Conservation (phyloP, 1,140 invertebrate genomes). For the Drosophila parabipectinata region DNA sequence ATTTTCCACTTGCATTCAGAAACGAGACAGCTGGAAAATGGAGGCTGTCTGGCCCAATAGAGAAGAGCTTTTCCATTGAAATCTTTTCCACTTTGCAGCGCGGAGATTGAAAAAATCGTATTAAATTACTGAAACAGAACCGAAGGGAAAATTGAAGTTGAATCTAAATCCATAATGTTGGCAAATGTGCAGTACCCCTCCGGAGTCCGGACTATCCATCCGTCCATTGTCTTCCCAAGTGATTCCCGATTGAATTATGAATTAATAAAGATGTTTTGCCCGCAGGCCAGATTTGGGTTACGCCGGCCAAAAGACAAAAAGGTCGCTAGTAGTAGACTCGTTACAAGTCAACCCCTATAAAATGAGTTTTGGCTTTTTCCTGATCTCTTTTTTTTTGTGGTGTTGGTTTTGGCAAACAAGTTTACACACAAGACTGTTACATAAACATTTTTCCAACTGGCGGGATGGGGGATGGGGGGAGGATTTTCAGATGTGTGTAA, state of each 20-base stretch:
- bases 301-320: conserved; percentile 38
- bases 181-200: conserved; percentile 22
- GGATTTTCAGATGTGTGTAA: conserved; percentile 53
- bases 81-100: conserved; percentile 19
- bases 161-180: conserved; percentile 55
- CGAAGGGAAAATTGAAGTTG: conserved; percentile 68
- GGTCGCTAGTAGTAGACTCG: neutral
- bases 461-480: too few relatives aligned
- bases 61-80: conserved; percentile 40
- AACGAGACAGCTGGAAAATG: conserved; percentile 37
- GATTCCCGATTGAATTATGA: conserved; percentile 77
- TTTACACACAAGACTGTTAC: conserved; percentile 45
- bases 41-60: conserved; percentile 28
- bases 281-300: conserved; percentile 82
- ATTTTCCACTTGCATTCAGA: conserved; percentile 59
- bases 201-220: neutral
- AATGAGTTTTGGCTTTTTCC: conserved; percentile 52
- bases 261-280: conserved; percentile 81
- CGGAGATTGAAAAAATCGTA: conserved; percentile 77
- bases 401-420: conserved; percentile 67
- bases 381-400: conserved; percentile 54
- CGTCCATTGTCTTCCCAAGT: conserved; percentile 36
- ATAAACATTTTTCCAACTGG: conserved; percentile 35
- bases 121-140: conserved; percentile 67
- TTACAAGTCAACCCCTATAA: conserved; percentile 36